Conservation (phyloP, 1,140 invertebrate genomes). For the Eupristina koningsbergeri region DNA sequence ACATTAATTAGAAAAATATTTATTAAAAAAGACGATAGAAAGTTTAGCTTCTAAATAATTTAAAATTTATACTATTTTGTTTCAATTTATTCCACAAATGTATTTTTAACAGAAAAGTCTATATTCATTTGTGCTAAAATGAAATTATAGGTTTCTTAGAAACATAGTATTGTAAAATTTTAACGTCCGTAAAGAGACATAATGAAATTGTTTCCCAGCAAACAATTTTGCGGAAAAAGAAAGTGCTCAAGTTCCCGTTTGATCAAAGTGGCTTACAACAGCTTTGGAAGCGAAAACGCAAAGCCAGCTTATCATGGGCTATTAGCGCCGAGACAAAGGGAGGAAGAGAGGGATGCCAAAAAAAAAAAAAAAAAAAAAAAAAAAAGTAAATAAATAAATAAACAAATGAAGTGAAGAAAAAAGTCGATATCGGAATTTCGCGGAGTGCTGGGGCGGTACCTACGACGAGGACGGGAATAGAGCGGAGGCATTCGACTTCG, state of each 20-base stretch:
- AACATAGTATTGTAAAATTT: not conserved
- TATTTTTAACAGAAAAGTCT: not conserved
- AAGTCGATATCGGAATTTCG: slow-evolving; percentile 6
- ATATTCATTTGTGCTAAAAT: not conserved
- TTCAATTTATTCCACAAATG: too few species aligned
- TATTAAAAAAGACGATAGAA: too few species aligned
- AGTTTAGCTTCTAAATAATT: too few species aligned
- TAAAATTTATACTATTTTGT: too few species aligned
- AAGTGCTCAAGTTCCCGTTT: not conserved
- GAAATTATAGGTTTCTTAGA: not conserved
- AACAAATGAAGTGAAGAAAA: not conserved
- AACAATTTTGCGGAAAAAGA: not conserved
- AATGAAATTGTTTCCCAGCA: not conserved
- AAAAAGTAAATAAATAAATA: not conserved
- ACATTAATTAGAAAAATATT: too few species aligned
- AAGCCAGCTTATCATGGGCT: not conserved
- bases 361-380: too few species aligned
- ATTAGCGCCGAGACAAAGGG: not conserved
- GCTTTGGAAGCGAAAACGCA: not conserved
- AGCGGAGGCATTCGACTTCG: slow-evolving; percentile 54
- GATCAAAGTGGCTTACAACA: not conserved
- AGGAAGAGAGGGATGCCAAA: too few species aligned
- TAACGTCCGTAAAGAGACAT: not conserved
- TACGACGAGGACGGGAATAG: slow-evolving; percentile 51
- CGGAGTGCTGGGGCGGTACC: not conserved